These are phyloP conservation scores for Chironex yamaguchii DNA, from an alignment of 30 jellyfish, hydroid and myxozoan genomes.

Conservation along the genomic window DNA sequence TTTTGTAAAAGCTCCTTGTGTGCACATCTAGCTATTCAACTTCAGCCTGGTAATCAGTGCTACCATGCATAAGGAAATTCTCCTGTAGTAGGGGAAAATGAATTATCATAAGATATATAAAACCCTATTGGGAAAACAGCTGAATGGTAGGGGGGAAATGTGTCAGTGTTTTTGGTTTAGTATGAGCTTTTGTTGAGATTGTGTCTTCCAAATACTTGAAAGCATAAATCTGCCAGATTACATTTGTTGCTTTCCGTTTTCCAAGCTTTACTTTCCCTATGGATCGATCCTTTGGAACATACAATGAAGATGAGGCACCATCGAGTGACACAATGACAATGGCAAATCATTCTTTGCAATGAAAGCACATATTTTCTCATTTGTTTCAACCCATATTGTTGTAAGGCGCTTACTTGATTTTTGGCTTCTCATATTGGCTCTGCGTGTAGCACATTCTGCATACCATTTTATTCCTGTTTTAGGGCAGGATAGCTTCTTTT, in stretches of 20 bases:
- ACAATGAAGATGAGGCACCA: background rate
- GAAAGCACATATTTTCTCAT: slow-evolving; percentile 1
- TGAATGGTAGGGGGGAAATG: no score
- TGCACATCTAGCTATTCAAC: no score
- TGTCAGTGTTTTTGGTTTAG: no score
- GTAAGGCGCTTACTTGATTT: background rate
- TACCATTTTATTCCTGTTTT: slow-evolving; percentile 12
- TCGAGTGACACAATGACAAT: slow-evolving; percentile 9
- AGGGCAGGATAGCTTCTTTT: slow-evolving; percentile 11
- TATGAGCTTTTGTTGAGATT: no score
- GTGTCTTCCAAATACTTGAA: background rate
- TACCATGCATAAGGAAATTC: no score
- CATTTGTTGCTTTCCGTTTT: slow-evolving; percentile 54
- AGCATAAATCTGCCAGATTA: slow-evolving; percentile 18
- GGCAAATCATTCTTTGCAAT: slow-evolving; percentile 45
- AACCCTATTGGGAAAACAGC: no score
- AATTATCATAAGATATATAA: no score
- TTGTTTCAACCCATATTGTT: background rate
- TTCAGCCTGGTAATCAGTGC: no score
- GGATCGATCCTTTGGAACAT: slow-evolving; percentile 3
- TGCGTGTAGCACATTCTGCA: background rate
- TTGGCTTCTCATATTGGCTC: background rate
- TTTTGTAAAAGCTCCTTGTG: no score
- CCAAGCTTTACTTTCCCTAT: slow-evolving; percentile 15
- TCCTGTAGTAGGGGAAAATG: no score